These are phyloP conservation scores for Macrotis lagotis DNA, from an alignment of 2,113 vertebrate species.

Conservation along the genomic window DNA sequence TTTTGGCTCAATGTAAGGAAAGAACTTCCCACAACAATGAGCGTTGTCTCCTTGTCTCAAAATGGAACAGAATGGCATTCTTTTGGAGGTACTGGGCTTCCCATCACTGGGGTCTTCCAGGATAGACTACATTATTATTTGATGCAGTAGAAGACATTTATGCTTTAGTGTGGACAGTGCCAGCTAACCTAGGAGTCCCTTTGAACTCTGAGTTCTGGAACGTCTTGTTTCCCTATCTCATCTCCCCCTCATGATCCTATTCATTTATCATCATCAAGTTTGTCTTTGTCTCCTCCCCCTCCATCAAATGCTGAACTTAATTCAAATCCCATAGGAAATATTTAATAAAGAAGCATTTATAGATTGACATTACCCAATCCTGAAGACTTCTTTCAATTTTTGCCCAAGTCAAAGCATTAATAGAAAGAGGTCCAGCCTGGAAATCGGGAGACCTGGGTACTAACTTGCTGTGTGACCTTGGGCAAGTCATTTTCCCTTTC, in stretches of 20 bases:
- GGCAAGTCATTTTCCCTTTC: conserved; percentile 14
- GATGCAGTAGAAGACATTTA: background rate
- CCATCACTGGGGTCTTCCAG: background rate
- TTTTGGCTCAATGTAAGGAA: background rate
- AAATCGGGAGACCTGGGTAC: background rate
- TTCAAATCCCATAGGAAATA: background rate
- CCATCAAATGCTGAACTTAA: background rate
- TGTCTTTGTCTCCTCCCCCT: background rate
- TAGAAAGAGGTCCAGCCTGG: background rate
- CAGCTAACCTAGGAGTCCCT: background rate
- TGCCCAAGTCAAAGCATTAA: background rate
- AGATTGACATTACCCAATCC: background rate
- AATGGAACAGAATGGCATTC: background rate
- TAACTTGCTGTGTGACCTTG: background rate
- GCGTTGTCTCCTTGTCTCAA: background rate
- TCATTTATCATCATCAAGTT: background rate
- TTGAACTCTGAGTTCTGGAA: background rate
- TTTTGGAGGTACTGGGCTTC: background rate
- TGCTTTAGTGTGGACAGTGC: background rate
- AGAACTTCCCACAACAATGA: background rate
- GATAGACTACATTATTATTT: background rate
- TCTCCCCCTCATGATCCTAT: background rate
- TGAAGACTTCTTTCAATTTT: background rate
- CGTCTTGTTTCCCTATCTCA: background rate
- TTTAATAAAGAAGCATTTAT: background rate